Evolutionary conservation across 2,113 vertebrate genomes (phyloP), one percentile per base, ranked within the genome.

Genomic region (Phocoena phocoena): DNA sequence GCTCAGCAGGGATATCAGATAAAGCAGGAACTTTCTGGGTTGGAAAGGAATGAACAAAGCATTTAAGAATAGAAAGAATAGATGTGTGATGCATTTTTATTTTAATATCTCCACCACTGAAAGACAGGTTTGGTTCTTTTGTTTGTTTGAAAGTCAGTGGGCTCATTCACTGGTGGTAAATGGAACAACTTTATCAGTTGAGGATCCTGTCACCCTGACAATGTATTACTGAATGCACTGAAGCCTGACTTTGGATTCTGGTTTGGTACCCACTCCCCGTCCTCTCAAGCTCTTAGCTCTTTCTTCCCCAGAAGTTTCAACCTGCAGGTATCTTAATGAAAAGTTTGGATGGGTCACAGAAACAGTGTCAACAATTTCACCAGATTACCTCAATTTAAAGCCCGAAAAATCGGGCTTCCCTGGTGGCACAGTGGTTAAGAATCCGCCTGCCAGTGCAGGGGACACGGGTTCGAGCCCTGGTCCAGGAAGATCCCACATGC

Each of bases 301-400:
- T 84, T 89, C 86, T 97, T 96, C 68, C 60, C 95, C 83, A 87
- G 41, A 97, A 98, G 97, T 88, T 95, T 92, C 89, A 58, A 82
- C 88, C 93, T 97, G 80, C 67, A 84, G 77, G 44, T 93, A 94
- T 93, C 82, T 93, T 83, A 93, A 95, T 93, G 71, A 96, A 95
- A 97, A 92, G 68, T 65, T 89, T 28, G 68, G 96, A 88, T 6
- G 81, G 86, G 53, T 97, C 97, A 98, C 9, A 60, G 53, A 28
- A 89, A 83, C 88, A 97, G 25, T 58, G 68, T 96, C 84, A 96
- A 95, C 94, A 96, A 95, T 96, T 97, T 84, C 81, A 96, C 62
- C 67, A 74, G 79, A 95, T 94, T 95, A 95, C 87, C 90, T 67
- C 90, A 90, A 71, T 90, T 97, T 97, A 96, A 93, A 95, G 77